Base-by-base conservation (phyloP, 2,113 vertebrate species). In the Sorex fumeus region DNA sequence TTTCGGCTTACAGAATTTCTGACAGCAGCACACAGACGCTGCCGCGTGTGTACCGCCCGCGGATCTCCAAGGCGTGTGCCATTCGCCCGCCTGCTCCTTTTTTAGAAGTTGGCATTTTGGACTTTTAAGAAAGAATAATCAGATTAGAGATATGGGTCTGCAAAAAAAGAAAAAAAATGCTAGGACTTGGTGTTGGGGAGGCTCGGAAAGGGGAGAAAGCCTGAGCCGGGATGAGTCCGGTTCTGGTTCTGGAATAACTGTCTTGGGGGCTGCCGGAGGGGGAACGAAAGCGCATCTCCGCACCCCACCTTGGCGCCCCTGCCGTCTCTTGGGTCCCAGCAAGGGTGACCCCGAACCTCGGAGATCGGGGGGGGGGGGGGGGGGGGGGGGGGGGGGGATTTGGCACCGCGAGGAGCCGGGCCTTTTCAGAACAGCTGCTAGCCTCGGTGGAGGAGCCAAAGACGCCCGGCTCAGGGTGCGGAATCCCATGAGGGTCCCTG, bases 341-440 rank as follows among this genome's bases (percentile, higher is more conserved):
- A 36, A 32, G 57, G 66, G 45, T 66, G 36, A 36, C 67, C 70
- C 81, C 30, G 40, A 19, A 64, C 93, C 88, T 25, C 79, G 5
- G 43, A 76, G 93, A 45, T 83, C 6, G 71, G 43, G n/a, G n/a
- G n/a, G n/a, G 13, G 47, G n/a, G n/a, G n/a, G n/a, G n/a, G n/a
- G n/a, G n/a, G n/a, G n/a, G n/a, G n/a, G n/a, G n/a, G n/a, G n/a
- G n/a, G n/a, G n/a, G n/a, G n/a, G 47, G 47, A 6, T 7, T 10
- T 79, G 72, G 72, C 34, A 72, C 32, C 18, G 66, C 77, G 4
- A 2, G 57, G 32, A 85, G 45, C 66, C 6, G 36, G 69, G 47
- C 69, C 83, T 77, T 72, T 74, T 70, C 80, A 34, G 53, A 94
- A 94, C 95, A 96, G 96, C 96, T 95, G 96, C 93, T 93, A 69